phyloP scores from a whole-genome alignment of 2,113 vertebrate species.

The Redunca redunca region DNA sequence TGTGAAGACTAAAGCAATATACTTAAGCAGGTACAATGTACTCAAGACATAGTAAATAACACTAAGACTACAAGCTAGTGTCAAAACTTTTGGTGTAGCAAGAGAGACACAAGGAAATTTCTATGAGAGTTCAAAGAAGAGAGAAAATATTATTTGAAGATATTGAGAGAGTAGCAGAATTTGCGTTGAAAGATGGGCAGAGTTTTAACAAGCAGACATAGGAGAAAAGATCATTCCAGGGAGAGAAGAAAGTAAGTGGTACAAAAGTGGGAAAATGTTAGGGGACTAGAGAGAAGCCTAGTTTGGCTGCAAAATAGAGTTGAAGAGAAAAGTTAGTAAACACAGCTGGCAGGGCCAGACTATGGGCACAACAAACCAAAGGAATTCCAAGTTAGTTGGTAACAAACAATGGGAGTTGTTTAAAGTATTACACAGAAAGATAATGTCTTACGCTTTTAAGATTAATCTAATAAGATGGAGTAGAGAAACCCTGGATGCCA shows the following conservation, averaged over 20 bases:
- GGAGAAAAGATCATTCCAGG: neutral
- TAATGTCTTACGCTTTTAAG: neutral
- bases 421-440: neutral
- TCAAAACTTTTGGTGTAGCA: neutral
- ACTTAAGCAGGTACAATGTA: neutral
- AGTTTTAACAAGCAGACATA: neutral
- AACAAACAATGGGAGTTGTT: neutral
- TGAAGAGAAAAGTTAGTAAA: neutral
- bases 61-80: neutral
- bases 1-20: neutral
- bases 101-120: neutral
- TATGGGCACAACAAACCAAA: neutral
- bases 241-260: neutral
- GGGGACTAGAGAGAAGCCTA: neutral
- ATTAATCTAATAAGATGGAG: neutral
- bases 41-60: neutral
- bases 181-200: neutral
- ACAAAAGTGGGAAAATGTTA: neutral
- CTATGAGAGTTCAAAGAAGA: neutral
- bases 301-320: neutral
- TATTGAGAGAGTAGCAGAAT: neutral
- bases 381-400: neutral
- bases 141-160: neutral
- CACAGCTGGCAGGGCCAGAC: neutral
- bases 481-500: neutral